Evolutionary conservation across 2,888 invertebrate genomes (phyloP).

Genomic region (Mythimna lalbum): DNA sequence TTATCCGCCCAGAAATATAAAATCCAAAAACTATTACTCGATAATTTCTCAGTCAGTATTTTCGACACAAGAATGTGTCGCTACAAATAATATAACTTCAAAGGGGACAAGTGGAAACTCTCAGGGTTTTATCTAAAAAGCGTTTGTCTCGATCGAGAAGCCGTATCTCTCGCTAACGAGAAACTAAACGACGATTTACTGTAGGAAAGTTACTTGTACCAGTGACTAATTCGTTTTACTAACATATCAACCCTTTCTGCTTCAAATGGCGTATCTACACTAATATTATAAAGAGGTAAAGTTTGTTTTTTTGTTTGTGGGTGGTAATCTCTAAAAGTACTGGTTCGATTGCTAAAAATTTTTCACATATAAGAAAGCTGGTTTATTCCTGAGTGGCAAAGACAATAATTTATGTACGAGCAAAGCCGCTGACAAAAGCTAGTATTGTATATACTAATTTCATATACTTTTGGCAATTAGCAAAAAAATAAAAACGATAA

Average conservation of each 20-base stretch:
- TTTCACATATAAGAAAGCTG: too few species aligned
- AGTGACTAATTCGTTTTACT: conserved; percentile 47
- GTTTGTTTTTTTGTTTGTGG: too few species aligned
- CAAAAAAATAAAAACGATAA: too few species aligned
- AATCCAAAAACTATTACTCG: background rate
- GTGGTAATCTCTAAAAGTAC: too few species aligned
- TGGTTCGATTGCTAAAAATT: too few species aligned
- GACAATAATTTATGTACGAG: too few species aligned
- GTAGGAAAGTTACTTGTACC: conserved; percentile 45
- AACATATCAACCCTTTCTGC: background rate
- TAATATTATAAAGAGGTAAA: too few species aligned
- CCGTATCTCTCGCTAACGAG: conserved; percentile 62
- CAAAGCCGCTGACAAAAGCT: too few species aligned
- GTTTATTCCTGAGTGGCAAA: too few species aligned
- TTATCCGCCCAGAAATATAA: background rate
- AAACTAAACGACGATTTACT: conserved; percentile 53
- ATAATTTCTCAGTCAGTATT: conserved; percentile 32
- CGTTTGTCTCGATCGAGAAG: conserved; percentile 51
- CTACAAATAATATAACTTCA: conserved; percentile 50
- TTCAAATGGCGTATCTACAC: too few species aligned
- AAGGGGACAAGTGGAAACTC: conserved; percentile 39
- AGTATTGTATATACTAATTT: too few species aligned
- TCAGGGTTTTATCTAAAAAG: conserved; percentile 59
- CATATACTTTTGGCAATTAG: too few species aligned
- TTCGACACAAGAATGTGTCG: conserved; percentile 29